phyloP scores from a whole-genome alignment of 2,797 vertebrate genomes.

The Pterois miles region DNA sequence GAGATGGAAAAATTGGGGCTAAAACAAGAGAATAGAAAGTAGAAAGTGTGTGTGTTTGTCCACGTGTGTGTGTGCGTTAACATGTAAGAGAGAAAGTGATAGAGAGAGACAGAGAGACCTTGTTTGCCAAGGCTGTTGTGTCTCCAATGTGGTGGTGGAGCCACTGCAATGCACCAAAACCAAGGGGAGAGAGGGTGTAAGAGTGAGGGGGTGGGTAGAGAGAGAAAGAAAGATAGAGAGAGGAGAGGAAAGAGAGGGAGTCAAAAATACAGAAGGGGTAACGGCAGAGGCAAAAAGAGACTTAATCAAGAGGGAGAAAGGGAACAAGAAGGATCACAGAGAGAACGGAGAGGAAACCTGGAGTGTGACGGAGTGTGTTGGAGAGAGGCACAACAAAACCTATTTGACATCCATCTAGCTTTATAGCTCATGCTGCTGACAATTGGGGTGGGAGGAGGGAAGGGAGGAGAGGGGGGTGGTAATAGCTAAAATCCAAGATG shows the following conservation, averaged over 20 bases:
- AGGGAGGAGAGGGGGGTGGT: neutral
- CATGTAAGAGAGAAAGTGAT: conserved; percentile 10
- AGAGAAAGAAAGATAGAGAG: conserved; percentile 43
- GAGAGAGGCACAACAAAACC: conserved; percentile 32
- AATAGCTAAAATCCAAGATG: conserved; percentile 51
- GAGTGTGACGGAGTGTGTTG: conserved; percentile 27
- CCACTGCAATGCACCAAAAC: conserved; percentile 88
- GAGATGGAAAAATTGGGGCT: conserved; percentile 52
- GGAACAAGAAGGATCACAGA: conserved; percentile 29
- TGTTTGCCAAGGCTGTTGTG: conserved; percentile 81
- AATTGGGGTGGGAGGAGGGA: conserved; percentile 18
- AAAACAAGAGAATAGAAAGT: conserved; percentile 59
- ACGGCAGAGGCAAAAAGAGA: conserved; percentile 43
- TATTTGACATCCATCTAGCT: conserved; percentile 62
- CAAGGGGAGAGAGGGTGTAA: conserved; percentile 80
- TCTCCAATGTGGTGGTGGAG: conserved; percentile 81
- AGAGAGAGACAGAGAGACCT: conserved; percentile 68
- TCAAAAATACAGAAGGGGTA: conserved; percentile 65
- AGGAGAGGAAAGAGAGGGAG: conserved; percentile 56
- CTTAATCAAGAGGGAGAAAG: conserved; percentile 30
- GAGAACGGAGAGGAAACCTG: conserved; percentile 25
- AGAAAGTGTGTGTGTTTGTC: conserved; percentile 10
- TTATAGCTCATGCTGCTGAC: conserved; percentile 44
- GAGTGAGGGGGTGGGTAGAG: conserved; percentile 71
- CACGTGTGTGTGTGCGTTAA: neutral